Evolutionary conservation across 2,113 vertebrate genomes (phyloP).

Genomic region (Pseudonaja textilis): DNA sequence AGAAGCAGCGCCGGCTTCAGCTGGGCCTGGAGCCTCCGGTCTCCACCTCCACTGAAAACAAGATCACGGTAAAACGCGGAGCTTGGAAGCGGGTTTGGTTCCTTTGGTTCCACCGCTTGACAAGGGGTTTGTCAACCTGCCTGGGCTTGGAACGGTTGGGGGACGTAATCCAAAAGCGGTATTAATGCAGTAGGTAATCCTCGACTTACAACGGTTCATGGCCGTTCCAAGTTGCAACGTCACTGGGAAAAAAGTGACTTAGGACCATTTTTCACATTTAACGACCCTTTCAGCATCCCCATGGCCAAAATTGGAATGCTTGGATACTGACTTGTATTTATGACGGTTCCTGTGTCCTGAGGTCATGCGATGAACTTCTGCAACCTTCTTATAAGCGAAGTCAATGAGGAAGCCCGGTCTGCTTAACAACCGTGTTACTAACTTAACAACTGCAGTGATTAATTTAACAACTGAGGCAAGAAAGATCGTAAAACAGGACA

Average conservation of each 20-base stretch:
- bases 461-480: too few relatives aligned
- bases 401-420: too few relatives aligned
- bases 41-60: constrained; percentile 66
- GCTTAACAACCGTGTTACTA: too few relatives aligned
- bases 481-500: neutral
- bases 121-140: too few relatives aligned
- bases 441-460: too few relatives aligned
- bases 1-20: constrained; percentile 73
- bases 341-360: neutral
- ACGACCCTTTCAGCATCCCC: neutral
- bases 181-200: neutral
- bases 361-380: too few relatives aligned
- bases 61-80: constrained; percentile 67
- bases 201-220: neutral
- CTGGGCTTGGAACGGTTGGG: neutral
- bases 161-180: neutral
- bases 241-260: neutral
- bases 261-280: neutral
- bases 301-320: neutral
- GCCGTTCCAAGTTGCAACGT: neutral
- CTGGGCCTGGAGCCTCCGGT: constrained; percentile 67
- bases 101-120: too few relatives aligned
- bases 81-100: neutral
- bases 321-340: too few relatives aligned
- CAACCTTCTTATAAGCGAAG: too few relatives aligned